Evolutionary conservation across 2,888 invertebrate genomes (phyloP), one percentile per base, ranked within the genome.

Genomic region (Drosophila siamana): DNA sequence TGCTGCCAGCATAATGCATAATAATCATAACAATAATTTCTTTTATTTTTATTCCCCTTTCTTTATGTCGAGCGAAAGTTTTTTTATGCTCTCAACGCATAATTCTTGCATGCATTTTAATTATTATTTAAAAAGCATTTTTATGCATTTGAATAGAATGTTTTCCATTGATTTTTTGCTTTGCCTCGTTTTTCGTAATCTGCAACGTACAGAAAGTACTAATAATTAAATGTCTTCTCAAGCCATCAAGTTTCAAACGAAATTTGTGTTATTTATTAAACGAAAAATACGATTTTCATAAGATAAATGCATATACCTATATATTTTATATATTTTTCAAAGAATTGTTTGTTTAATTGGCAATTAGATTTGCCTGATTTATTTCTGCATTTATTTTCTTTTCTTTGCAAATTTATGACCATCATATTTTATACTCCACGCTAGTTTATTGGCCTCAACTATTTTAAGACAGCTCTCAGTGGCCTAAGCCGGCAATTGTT

Each of bases 1-100:
- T 77, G 65, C 70, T 62, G 64, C 65, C 61, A 60, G 56, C 74
- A 74, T 74, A 74, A 74, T 74, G 74, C 71, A 74, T 74, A 74
- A 84, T 81, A 86, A 78, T 83, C 80, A 84, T 86, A 80, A 82
- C 70, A 80, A 80, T 86, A 85, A 82, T 82, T 81, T 80, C 72
- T 78, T 81, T 82, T 80, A 82, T 81, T 80, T 72, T 78, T 81
- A 79, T 84, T 69, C 67, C 57, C 62, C 56, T 55, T 72, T 72
- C 77, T 74, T 66, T 78, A 65, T 56, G 69, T 50, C 63, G 43
- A 47, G 51, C 60, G 41, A 56, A 65, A 48, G 66, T 60, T 59
- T 68, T 67, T 61, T 56, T 71, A 71, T 66, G 66, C 36, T 44
- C 47, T 64, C 46, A 38, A 71, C 71, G 43, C 76, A 67, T 69